These are phyloP conservation scores for Achroia grisella DNA, from an alignment of 1,140 invertebrate genomes.

Conservation along the genomic window DNA sequence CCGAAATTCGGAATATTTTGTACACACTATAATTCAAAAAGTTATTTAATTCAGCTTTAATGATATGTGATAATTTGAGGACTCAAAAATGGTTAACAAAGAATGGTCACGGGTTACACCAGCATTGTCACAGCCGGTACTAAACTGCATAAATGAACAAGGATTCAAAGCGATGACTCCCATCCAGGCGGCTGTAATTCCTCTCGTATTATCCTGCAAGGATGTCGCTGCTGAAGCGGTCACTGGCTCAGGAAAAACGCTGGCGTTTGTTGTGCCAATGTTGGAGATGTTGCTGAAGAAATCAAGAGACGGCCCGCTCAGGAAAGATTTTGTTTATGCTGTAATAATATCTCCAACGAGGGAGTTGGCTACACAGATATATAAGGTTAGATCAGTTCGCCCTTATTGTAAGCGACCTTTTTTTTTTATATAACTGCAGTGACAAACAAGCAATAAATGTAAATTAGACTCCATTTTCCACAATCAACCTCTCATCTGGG, in stretches of 20 bases:
- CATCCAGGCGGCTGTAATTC: slow-evolving; percentile 89
- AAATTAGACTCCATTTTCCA: too few species aligned
- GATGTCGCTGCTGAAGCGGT: slow-evolving; percentile 98
- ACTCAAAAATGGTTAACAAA: slow-evolving; percentile 53
- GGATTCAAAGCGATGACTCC: slow-evolving; percentile 56
- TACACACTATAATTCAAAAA: not conserved
- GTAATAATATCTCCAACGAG: slow-evolving; percentile 95
- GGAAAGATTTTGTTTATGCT: slow-evolving; percentile 87
- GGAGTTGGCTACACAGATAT: slow-evolving; percentile 93
- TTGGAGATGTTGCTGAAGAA: slow-evolving; percentile 87
- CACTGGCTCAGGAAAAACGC: slow-evolving; percentile 97
- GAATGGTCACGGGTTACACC: slow-evolving; percentile 49
- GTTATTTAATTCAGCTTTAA: not conserved
- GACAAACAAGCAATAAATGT: too few species aligned
- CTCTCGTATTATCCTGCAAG: slow-evolving; percentile 90
- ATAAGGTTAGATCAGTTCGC: slow-evolving; percentile 75
- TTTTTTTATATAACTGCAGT: too few species aligned
- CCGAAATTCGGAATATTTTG: not conserved
- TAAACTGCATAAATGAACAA: slow-evolving; percentile 53
- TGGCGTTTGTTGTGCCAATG: slow-evolving; percentile 94
- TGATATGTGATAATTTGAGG: too few species aligned
- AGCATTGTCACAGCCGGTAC: slow-evolving; percentile 35
- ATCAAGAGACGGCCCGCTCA: slow-evolving; percentile 76
- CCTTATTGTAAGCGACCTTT: too few species aligned
- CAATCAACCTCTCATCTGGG: too few species aligned